These are phyloP conservation scores for Amiota minor DNA, from an alignment of 2,888 invertebrate genomes.

Conservation along the genomic window DNA sequence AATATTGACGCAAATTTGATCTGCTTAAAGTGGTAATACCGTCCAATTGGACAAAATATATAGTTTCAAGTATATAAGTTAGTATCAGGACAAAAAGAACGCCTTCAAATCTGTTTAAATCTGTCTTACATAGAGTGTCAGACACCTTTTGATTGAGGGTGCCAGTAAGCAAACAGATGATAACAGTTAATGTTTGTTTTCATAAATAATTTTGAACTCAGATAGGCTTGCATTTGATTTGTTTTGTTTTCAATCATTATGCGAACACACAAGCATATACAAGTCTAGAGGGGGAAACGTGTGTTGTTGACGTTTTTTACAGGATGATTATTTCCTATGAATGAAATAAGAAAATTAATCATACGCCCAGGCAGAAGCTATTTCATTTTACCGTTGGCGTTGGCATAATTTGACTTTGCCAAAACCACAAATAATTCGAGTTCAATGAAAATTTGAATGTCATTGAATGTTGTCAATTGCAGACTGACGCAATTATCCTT, in stretches of 20 bases:
- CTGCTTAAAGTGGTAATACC: background rate
- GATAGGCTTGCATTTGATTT: no score
- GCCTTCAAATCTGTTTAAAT: background rate
- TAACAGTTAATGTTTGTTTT: background rate
- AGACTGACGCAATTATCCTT: slow-evolving; percentile 15
- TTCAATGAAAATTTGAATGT: no score
- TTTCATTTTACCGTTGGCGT: background rate
- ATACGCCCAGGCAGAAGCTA: background rate
- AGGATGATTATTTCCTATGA: background rate
- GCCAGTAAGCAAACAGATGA: background rate
- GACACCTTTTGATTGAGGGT: background rate
- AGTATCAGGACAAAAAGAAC: background rate
- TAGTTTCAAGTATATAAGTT: slow-evolving; percentile 2
- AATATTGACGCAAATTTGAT: slow-evolving; percentile 19
- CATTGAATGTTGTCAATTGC: slow-evolving; percentile 15
- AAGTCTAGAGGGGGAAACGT: no score
- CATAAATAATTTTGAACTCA: no score
- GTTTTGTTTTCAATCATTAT: no score
- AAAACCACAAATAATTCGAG: no score
- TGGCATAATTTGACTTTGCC: background rate
- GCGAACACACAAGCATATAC: no score
- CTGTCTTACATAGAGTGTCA: background rate
- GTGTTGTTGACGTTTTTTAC: no score
- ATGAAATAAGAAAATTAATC: slow-evolving; percentile 4
- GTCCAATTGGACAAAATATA: background rate